phyloP scores from a whole-genome alignment of 2,113 vertebrate species.

The Cyprinodon brontotheroides region DNA sequence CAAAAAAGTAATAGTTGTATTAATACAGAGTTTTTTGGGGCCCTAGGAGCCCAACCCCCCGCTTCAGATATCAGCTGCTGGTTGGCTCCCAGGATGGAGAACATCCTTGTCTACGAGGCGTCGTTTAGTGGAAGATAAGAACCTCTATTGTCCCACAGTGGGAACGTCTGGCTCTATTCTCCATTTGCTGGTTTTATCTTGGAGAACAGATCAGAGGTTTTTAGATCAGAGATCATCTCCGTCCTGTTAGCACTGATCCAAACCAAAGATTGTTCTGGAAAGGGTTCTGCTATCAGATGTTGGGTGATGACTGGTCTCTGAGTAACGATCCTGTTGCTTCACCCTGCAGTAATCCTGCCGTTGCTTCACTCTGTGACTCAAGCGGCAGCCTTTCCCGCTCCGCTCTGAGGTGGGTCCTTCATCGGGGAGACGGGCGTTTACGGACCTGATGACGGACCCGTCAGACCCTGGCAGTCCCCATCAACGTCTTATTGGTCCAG shows the following conservation, averaged over 20 bases:
- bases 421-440: neutral
- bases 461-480: no score
- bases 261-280: no score
- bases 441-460: neutral
- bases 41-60: no score
- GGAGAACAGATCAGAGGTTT: neutral
- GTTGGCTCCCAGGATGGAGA: neutral
- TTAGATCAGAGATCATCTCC: no score
- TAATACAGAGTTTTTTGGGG: no score
- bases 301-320: neutral
- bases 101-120: neutral
- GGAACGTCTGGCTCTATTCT: neutral
- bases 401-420: neutral
- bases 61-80: no score
- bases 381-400: neutral
- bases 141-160: neutral
- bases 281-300: neutral
- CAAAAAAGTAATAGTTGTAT: no score
- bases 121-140: neutral
- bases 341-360: constrained; percentile 40
- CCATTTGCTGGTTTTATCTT: neutral
- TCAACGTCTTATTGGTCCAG: no score
- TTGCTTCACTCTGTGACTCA: constrained; percentile 56
- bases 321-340: constrained; percentile 68
- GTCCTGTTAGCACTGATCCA: no score